Percentiles rank a stretch among this genome's conserved stretches.
Conservation (phyloP, 2,888 invertebrate species). For the Cheilosia grossa region DNA sequence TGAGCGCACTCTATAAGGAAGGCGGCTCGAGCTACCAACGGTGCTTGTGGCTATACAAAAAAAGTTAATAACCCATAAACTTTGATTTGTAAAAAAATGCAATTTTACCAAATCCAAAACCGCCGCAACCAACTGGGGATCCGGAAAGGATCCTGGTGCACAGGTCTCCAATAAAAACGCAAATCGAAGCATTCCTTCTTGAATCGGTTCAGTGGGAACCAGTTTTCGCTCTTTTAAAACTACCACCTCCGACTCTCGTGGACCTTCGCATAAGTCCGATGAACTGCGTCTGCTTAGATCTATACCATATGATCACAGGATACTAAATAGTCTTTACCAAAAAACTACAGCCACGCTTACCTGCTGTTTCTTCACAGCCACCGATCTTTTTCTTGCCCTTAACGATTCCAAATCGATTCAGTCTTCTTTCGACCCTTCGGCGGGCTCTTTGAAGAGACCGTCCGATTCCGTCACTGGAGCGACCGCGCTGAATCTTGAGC, state of each 20-base stretch:
- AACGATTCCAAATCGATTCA: constrained; percentile 91
- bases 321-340: not conserved
- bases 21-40: constrained; percentile 95
- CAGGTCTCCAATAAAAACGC: constrained; percentile 97
- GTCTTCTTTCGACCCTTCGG: constrained; percentile 94
- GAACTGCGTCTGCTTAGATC: constrained; percentile 92
- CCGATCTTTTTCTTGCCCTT: constrained; percentile 95
- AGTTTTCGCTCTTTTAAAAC: constrained; percentile 93
- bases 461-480: constrained; percentile 84
- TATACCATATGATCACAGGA: constrained; percentile 76
- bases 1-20: constrained; percentile 97
- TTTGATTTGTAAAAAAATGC: too few relatives aligned
- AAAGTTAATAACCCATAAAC: not conserved
- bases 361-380: constrained; percentile 93
- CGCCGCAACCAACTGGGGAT: constrained; percentile 97
- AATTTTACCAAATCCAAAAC: constrained; percentile 93
- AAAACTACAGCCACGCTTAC: constrained; percentile 86
- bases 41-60: constrained; percentile 91
- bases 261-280: constrained; percentile 90
- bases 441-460: constrained; percentile 91
- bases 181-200: constrained; percentile 95
- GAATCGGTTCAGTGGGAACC: constrained; percentile 90
- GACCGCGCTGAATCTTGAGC: constrained; percentile 82
- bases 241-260: constrained; percentile 93
- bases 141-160: constrained; percentile 97